phyloP scores from a whole-genome alignment of 2,113 vertebrate genomes.

The Psittacus erithacus region DNA sequence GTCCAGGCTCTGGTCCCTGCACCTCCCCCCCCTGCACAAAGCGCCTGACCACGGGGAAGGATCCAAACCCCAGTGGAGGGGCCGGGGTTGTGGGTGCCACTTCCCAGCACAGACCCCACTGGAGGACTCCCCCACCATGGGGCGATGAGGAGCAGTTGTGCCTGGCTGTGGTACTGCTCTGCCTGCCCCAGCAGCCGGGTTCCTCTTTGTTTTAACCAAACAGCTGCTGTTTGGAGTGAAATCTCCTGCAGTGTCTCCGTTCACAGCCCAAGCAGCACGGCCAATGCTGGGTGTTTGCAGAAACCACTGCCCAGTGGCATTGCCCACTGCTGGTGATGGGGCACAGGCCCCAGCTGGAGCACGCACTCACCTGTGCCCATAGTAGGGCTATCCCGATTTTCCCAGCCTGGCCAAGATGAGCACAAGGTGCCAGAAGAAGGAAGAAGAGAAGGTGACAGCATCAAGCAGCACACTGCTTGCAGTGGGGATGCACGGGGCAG shows the following conservation, averaged over 20 bases:
- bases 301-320: not conserved
- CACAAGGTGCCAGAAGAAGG: not conserved
- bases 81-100: rapidly evolving
- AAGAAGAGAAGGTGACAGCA: not conserved
- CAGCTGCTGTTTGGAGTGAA: constrained; percentile 61
- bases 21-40: not conserved
- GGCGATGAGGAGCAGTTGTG: not conserved
- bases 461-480: not conserved
- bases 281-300: not conserved
- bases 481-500: rapidly evolving
- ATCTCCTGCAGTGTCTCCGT: not conserved
- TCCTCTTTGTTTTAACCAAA: not conserved
- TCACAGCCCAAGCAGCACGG: constrained; percentile 33
- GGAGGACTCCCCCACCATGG: rapidly evolving
- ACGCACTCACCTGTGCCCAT: not conserved
- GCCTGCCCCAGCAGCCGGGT: not conserved
- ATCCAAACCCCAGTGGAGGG: not conserved
- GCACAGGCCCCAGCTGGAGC: not conserved
- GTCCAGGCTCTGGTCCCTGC: not conserved
- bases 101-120: not conserved
- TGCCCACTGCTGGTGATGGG: not conserved
- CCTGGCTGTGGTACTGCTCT: not conserved
- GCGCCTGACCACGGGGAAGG: rapidly evolving
- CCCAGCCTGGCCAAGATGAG: not conserved
- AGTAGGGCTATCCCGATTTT: not conserved